phyloP scores from a whole-genome alignment of 2,888 invertebrate genomes.

The Erebia aethiops region DNA sequence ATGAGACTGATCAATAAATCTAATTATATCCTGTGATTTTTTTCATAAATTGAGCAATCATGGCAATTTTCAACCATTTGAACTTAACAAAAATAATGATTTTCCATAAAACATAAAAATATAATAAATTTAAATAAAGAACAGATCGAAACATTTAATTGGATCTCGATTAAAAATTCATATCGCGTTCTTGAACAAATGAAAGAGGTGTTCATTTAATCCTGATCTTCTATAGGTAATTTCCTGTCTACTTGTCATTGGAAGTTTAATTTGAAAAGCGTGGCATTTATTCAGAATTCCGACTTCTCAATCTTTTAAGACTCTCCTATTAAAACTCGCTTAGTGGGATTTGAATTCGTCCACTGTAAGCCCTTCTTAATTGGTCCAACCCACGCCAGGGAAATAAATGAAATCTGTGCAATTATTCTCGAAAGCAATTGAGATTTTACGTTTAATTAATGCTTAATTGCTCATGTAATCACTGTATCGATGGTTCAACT shows the following conservation, averaged over 20 bases:
- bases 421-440: conserved; percentile 27
- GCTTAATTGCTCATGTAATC: background rate
- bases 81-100: background rate
- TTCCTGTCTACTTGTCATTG: conserved; percentile 1
- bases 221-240: background rate
- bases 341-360: conserved; percentile 32
- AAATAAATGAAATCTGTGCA: conserved; percentile 38
- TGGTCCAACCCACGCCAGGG: conserved; percentile 34
- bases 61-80: background rate
- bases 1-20: too few relatives aligned
- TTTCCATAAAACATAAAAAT: background rate
- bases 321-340: conserved; percentile 36
- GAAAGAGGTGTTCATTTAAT: background rate
- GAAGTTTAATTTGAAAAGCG: conserved; percentile 11
- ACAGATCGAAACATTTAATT: background rate
- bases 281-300: conserved; percentile 8
- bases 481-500: background rate
- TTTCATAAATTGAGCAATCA: background rate
- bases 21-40: too few relatives aligned
- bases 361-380: conserved; percentile 38
- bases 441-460: conserved; percentile 3
- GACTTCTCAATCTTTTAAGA: conserved; percentile 26
- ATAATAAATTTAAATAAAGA: background rate
- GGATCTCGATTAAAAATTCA: background rate
- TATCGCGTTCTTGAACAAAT: background rate